Evolutionary conservation across 2,113 vertebrate species (phyloP).

Genomic region (Pontoporia blainvillei): DNA sequence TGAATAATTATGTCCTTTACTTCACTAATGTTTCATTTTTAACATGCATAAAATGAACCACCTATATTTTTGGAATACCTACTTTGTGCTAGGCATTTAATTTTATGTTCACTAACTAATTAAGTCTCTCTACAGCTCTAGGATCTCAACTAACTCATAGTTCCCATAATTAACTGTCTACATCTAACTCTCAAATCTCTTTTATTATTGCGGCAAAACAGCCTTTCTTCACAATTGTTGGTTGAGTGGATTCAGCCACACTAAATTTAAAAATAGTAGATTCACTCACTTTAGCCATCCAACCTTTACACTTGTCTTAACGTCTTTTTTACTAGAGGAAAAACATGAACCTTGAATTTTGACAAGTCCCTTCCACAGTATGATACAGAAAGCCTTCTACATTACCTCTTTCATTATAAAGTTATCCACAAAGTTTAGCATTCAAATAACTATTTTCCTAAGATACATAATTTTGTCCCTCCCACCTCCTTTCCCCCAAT

Average conservation of each 20-base stretch:
- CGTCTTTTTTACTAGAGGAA: background rate
- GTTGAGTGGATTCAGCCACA: background rate
- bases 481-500: background rate
- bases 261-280: conserved; percentile 6
- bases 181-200: background rate
- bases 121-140: conserved; percentile 19
- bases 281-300: background rate
- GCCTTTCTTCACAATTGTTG: background rate
- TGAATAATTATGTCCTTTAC: conserved; percentile 10
- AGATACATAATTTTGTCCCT: background rate
- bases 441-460: background rate
- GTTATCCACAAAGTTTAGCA: background rate
- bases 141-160: conserved; percentile 40
- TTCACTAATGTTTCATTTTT: conserved; percentile 30
- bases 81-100: background rate
- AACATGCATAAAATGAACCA: background rate
- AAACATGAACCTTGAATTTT: background rate
- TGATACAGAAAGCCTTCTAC: background rate
- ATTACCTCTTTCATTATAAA: background rate
- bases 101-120: conserved; percentile 38
- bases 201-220: conserved; percentile 29
- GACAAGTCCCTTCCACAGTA: background rate
- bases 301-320: background rate
- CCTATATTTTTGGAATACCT: background rate
- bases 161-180: background rate